Evolutionary conservation across 1,140 invertebrate genomes (phyloP), one percentile per base, ranked within the genome.

Genomic region (Drosophila pruinosa): DNA sequence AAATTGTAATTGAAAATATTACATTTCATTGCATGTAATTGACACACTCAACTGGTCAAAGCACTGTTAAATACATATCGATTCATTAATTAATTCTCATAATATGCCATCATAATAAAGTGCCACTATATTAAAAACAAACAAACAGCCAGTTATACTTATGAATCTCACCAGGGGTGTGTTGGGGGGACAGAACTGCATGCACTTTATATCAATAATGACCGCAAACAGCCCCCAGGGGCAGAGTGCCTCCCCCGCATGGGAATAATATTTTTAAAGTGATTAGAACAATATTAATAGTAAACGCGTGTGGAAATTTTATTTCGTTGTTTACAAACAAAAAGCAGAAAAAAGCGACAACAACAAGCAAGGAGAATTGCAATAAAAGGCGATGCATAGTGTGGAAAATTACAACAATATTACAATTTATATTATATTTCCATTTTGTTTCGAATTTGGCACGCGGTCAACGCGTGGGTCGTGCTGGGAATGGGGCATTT

Each of bases 381-480:
- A 48, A 69, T 69, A 62, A 64, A 62, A 57, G 17, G 39, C 14
- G 22, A 41, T 41, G 45, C 39, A 34, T 48, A 36, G 47, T 52
- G 59, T 73, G 82, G 73, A 85, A 85, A 88, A 81, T 88, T 81
- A 86, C 75, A 63, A 63, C 61, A 75, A 48, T n/a, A n/a, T n/a
- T n/a, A n/a, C n/a, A 64, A 38, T 34, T 24, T 22, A 14, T 15
- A 71, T 59, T 43, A 67, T 50, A 67, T 50, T 53, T 62, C 19
- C 26, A 31, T 38, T 61, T 75, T 45, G 36, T 43, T 52, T 41
- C 50, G 58, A 71, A 54, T 80, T 74, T 78, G 58, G 41, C 80
- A 80, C 72, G 80, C 68, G 41, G 50, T 36, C 41, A 57, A 57
- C 45, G 75, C 72, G 72, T 83, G 80, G n/a, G 57, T 8, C 19